These are phyloP conservation scores for Scaptomyza flava DNA, from an alignment of 2,888 invertebrate species.

Conservation along the genomic window DNA sequence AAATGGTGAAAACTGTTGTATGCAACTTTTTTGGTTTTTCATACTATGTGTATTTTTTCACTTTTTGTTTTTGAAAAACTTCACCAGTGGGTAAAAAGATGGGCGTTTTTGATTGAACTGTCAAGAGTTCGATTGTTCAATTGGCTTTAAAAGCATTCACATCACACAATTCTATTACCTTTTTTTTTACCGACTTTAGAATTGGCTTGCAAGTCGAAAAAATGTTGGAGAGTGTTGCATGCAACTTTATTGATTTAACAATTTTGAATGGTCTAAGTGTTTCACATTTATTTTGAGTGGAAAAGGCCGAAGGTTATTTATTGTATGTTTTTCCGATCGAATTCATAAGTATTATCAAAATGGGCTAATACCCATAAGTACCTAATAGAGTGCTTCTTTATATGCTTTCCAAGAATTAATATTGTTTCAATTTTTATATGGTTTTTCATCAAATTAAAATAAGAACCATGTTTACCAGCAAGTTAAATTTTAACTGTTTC, in stretches of 20 bases:
- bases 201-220: not conserved
- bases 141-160: not conserved
- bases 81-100: too few species aligned
- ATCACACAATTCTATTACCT: not conserved
- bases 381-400: too few species aligned
- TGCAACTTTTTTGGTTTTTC: conserved; percentile 3
- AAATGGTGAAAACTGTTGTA: conserved; percentile 3
- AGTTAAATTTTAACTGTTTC: not conserved
- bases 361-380: too few species aligned
- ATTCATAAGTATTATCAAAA: too few species aligned
- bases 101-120: not conserved
- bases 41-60: not conserved
- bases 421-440: not conserved
- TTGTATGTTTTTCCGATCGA: too few species aligned
- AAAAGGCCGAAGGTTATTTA: too few species aligned
- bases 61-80: not conserved
- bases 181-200: too few species aligned
- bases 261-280: not conserved
- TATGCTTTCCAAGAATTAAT: too few species aligned
- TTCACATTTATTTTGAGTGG: not conserved
- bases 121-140: not conserved
- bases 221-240: not conserved
- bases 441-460: not conserved
- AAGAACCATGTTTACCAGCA: not conserved
- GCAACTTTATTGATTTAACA: not conserved